Conservation (phyloP, 2,888 invertebrate species). For the Acleris cristana region DNA sequence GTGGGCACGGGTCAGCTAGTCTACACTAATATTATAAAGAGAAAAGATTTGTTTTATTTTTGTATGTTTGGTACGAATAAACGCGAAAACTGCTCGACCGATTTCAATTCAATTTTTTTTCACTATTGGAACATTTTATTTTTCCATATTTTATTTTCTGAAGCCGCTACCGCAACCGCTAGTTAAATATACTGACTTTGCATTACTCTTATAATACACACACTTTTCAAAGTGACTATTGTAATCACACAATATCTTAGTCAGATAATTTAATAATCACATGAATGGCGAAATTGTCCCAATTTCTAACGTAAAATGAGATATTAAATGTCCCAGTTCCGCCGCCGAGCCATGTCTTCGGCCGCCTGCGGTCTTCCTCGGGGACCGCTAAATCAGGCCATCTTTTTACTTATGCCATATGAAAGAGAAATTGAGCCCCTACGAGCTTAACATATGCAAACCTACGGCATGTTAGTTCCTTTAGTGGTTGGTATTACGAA, state of each 20-base stretch:
- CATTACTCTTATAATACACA: background rate
- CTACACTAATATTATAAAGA: too few species aligned
- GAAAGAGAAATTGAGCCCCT: constrained; percentile 31
- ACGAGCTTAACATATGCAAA: constrained; percentile 25
- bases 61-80: too few species aligned
- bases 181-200: too few species aligned
- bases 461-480: constrained; percentile 7
- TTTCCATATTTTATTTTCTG: too few species aligned
- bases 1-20: too few species aligned
- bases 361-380: constrained; percentile 22
- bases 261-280: background rate
- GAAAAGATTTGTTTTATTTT: too few species aligned
- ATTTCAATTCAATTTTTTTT: too few species aligned
- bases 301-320: constrained; percentile 19
- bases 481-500: constrained; percentile 1
- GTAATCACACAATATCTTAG: too few species aligned
- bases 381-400: constrained; percentile 34
- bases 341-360: constrained; percentile 12
- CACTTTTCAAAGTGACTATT: background rate
- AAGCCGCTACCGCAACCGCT: too few species aligned
- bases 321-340: constrained; percentile 23
- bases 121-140: too few species aligned
- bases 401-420: constrained; percentile 33
- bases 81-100: too few species aligned
- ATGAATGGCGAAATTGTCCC: constrained; percentile 1